phyloP scores from a whole-genome alignment of 1,140 invertebrate species.

The Dendrolimus kikuchii region DNA sequence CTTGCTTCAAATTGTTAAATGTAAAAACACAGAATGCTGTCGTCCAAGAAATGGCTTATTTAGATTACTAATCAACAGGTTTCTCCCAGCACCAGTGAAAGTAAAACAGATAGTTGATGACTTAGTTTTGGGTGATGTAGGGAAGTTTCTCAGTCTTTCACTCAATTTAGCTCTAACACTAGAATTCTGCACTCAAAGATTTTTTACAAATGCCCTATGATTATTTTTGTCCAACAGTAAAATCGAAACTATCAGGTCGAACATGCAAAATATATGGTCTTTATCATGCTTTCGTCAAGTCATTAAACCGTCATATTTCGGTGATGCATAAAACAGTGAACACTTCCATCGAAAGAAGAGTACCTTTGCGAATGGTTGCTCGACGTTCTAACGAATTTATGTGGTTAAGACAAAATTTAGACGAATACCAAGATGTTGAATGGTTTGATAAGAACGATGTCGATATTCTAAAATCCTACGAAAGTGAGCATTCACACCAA shows the following conservation, averaged over 20 bases:
- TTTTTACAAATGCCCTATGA: constrained; percentile 23
- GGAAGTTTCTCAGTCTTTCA: constrained; percentile 23
- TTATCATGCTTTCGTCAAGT: constrained; percentile 6
- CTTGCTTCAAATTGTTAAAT: constrained; percentile 27
- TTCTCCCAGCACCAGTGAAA: constrained; percentile 23
- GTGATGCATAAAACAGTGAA: constrained; percentile 31
- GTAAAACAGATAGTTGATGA: constrained; percentile 25
- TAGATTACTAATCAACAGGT: constrained; percentile 24
- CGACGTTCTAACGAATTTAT: constrained; percentile 28
- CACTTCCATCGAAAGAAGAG: constrained; percentile 22
- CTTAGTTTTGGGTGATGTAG: constrained; percentile 24
- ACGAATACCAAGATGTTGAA: constrained; percentile 30
- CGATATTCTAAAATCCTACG: constrained; percentile 24
- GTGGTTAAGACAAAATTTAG: constrained; percentile 35
- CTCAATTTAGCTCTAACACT: constrained; percentile 13
- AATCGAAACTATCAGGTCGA: constrained; percentile 13
- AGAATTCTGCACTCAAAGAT: constrained; percentile 20
- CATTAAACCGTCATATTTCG: constrained; percentile 5
- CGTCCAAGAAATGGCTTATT: constrained; percentile 26
- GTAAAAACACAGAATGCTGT: constrained; percentile 25
- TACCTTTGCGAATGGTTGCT: constrained; percentile 29
- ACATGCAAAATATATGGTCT: constrained; percentile 3
- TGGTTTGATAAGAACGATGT: constrained; percentile 25
- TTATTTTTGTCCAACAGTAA: constrained; percentile 17
- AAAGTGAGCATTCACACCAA: constrained; percentile 28